These are phyloP conservation scores for Kryptopterus vitreolus DNA, from an alignment of 2,797 vertebrate species.

Conservation along the genomic window DNA sequence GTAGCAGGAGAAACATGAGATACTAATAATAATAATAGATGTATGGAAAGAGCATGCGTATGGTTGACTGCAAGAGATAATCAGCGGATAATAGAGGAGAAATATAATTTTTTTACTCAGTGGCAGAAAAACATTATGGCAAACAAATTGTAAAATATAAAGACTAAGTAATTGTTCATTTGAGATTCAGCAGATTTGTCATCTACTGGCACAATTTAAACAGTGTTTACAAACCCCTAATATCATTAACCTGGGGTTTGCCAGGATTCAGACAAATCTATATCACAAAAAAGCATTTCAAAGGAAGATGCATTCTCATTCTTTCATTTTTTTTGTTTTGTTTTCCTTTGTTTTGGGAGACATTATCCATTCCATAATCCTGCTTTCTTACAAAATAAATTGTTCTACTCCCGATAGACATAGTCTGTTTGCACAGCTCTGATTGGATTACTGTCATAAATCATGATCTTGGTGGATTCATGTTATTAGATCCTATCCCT, in stretches of 20 bases:
- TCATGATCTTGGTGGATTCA: background rate
- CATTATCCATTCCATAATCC: background rate
- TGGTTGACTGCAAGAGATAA: background rate
- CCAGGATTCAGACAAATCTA: background rate
- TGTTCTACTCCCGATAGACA: too few species aligned
- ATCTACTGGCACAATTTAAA: background rate
- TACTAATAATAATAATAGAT: slow-evolving; percentile 5
- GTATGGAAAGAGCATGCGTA: background rate
- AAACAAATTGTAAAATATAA: background rate
- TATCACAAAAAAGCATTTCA: background rate
- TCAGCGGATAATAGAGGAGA: too few species aligned
- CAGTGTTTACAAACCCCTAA: background rate
- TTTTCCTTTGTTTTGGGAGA: background rate
- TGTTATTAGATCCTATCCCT: too few species aligned
- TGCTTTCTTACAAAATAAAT: background rate
- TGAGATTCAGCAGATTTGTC: background rate
- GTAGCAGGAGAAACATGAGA: background rate
- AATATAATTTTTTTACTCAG: too few species aligned
- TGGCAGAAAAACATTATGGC: background rate
- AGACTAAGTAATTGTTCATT: background rate
- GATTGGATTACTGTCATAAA: background rate
- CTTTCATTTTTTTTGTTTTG: background rate
- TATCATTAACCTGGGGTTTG: background rate
- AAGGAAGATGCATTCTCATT: background rate
- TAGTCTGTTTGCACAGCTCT: too few species aligned